These are phyloP conservation scores for Peromyscus polionotus DNA, from an alignment of 2,113 vertebrate genomes.

Conservation along the genomic window DNA sequence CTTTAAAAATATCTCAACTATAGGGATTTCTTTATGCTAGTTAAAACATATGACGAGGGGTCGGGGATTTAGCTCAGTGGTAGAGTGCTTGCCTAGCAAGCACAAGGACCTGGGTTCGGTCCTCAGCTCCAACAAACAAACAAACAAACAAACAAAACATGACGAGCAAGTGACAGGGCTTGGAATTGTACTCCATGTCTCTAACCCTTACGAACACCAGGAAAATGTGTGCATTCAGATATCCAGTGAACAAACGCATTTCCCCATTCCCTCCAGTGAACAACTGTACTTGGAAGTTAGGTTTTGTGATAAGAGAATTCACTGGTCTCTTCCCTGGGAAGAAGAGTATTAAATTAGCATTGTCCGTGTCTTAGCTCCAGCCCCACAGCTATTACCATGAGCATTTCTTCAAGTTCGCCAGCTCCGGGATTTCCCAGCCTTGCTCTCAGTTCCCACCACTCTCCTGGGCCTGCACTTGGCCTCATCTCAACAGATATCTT, in stretches of 20 bases:
- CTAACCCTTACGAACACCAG: neutral
- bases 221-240: neutral
- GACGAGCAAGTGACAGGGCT: neutral
- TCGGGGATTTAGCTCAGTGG: too few relatives aligned
- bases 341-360: neutral
- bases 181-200: neutral
- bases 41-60: neutral
- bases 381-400: neutral
- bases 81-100: too few relatives aligned
- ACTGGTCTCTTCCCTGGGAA: neutral
- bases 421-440: neutral
- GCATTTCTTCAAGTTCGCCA: neutral
- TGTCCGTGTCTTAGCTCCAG: neutral
- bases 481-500: neutral
- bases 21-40: neutral
- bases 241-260: too few relatives aligned
- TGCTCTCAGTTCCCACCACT: neutral
- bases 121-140: too few relatives aligned
- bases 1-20: slow-evolving; percentile 13
- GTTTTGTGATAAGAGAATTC: neutral
- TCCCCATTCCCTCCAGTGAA: neutral
- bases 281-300: neutral
- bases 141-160: neutral
- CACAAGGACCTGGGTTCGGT: too few relatives aligned
- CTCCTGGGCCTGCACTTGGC: neutral